Evolutionary conservation across 2,888 invertebrate species (phyloP).

Genomic region (Cantharis rufa): DNA sequence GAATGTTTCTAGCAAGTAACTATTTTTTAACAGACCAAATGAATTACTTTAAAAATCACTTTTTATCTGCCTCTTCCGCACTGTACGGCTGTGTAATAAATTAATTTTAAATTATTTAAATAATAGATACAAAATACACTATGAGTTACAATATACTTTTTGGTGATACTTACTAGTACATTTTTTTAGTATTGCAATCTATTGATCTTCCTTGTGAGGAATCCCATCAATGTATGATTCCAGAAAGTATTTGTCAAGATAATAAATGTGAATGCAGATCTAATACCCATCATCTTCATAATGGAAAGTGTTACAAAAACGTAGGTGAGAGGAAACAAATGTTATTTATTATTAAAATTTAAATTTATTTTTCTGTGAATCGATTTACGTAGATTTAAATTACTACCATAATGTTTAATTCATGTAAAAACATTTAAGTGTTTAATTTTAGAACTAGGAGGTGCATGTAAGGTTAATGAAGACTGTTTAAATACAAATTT

Average conservation of each 20-base stretch:
- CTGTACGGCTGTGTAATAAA: no score
- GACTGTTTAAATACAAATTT: slow-evolving; percentile 41
- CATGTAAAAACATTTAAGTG: not conserved
- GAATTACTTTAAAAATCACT: no score
- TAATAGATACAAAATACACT: no score
- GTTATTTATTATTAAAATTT: not conserved
- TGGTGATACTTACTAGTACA: no score
- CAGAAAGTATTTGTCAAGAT: slow-evolving; percentile 38
- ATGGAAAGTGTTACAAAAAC: slow-evolving; percentile 30
- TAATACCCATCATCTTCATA: slow-evolving; percentile 39
- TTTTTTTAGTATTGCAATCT: slow-evolving; percentile 37
- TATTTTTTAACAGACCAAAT: no score
- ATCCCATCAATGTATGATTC: slow-evolving; percentile 40
- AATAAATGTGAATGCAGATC: slow-evolving; percentile 42
- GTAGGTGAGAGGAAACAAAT: not conserved
- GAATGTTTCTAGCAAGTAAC: no score
- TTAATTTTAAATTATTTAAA: no score
- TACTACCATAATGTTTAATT: not conserved
- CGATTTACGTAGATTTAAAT: not conserved
- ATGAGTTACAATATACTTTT: no score
- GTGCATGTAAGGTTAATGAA: slow-evolving; percentile 34
- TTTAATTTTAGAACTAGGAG: slow-evolving; percentile 42
- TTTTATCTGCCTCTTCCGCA: no score
- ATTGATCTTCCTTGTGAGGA: slow-evolving; percentile 42
- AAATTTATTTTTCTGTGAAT: not conserved